These are phyloP conservation scores for Synergus itoensis DNA, from an alignment of 2,888 invertebrate species.

Conservation along the genomic window DNA sequence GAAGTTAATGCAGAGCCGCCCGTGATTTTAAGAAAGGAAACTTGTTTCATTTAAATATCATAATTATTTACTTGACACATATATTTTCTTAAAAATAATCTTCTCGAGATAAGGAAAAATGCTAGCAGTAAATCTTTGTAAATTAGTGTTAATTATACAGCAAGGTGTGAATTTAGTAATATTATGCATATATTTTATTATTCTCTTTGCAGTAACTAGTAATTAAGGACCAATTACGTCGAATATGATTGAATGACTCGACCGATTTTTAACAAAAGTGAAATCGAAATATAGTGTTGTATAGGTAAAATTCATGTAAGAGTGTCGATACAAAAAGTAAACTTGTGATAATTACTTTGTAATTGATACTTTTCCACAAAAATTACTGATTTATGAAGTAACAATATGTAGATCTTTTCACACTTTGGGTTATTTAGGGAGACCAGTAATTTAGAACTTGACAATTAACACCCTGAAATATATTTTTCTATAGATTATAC, in stretches of 20 bases:
- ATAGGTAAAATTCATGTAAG: not conserved
- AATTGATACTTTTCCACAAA: too few species aligned
- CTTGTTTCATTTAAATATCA: slow-evolving; percentile 6
- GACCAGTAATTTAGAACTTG: not conserved
- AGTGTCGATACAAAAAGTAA: not conserved
- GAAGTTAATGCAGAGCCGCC: too few species aligned
- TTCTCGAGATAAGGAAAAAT: slow-evolving; percentile 23
- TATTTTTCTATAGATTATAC: not conserved
- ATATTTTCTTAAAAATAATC: slow-evolving; percentile 7
- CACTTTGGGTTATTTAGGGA: not conserved
- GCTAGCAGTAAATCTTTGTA: slow-evolving; percentile 26
- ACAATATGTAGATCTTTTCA: too few species aligned
- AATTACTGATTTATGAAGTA: too few species aligned
- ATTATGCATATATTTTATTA: slow-evolving; percentile 6
- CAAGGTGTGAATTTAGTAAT: slow-evolving; percentile 7
- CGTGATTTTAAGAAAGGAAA: not conserved
- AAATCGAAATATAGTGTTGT: slow-evolving; percentile 15
- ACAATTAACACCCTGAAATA: not conserved
- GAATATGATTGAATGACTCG: slow-evolving; percentile 1
- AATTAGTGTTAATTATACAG: slow-evolving; percentile 36
- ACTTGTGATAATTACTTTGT: too few species aligned
- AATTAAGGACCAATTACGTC: slow-evolving; percentile 33
- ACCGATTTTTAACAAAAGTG: slow-evolving; percentile 26
- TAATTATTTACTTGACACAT: slow-evolving; percentile 31
- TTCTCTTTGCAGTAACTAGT: slow-evolving; percentile 18